These are phyloP conservation scores for Eriosoma lanigerum DNA, from an alignment of 1,140 invertebrate species.

Conservation along the genomic window DNA sequence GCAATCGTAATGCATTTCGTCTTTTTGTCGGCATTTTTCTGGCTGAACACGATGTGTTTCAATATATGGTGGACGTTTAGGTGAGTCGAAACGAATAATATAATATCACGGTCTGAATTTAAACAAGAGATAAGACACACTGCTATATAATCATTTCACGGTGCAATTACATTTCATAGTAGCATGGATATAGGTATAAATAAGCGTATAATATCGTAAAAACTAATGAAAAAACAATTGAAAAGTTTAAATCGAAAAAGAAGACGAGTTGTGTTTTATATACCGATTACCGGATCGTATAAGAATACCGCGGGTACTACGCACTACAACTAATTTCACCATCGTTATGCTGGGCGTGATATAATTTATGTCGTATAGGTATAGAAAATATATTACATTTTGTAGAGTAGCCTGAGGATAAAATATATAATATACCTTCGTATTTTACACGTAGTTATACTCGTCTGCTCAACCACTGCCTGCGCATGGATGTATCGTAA, in stretches of 20 bases:
- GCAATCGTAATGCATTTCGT: slow-evolving; percentile 80
- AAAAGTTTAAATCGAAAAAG: slow-evolving; percentile 23
- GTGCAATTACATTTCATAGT: background rate
- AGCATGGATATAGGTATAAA: background rate
- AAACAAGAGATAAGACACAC: slow-evolving; percentile 1
- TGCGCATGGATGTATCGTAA: background rate
- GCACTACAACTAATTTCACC: slow-evolving; percentile 24
- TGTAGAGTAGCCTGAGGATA: slow-evolving; percentile 12
- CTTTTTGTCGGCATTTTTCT: slow-evolving; percentile 91
- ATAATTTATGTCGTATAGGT: slow-evolving; percentile 32
- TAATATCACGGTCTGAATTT: background rate
- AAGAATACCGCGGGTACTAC: background rate
- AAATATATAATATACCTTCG: background rate
- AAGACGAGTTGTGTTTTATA: slow-evolving; percentile 9
- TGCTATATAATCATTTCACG: slow-evolving; percentile 7
- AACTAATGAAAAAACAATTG: background rate
- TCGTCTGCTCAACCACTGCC: background rate
- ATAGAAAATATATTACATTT: background rate
- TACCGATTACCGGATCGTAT: background rate
- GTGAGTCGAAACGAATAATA: slow-evolving; percentile 53
- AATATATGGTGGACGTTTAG: slow-evolving; percentile 90
- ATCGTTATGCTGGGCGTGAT: slow-evolving; percentile 32
- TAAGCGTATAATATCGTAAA: background rate
- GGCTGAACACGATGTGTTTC: slow-evolving; percentile 95
- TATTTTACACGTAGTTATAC: background rate